Base-by-base conservation (phyloP, 1,140 invertebrate genomes). In the Cydia amplana region DNA sequence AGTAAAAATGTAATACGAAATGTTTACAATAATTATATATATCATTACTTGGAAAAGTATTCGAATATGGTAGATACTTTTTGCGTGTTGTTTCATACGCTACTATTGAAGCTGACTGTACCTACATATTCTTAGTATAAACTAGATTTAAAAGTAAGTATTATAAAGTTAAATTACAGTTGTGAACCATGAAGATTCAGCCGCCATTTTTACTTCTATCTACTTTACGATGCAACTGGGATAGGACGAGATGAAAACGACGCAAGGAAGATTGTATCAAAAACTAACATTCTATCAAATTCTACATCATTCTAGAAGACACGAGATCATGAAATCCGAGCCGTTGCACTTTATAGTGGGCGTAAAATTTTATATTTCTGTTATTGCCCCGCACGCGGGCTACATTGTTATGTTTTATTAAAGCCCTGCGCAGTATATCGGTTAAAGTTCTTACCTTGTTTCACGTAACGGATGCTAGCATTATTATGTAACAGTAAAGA, bases 341-440 rank as follows among this genome's bases (percentile, higher is more conserved):
- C 65, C n/a, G 65, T 70, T 70, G 32, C 65, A 70, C 65, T 70
- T 70, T 70, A 70, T 70, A 12, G n/a, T 9, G 32, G n/a, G 65
- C 65, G 32, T 70, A 70, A 70, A 70, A 70, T 70, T 65, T 70
- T 70, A 70, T 70, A 70, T 70, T 70, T 70, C 65, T 70, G 65
- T 40, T 70, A 70, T 70, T 70, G 65, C 65, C 64, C 23, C n/a
- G 32, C 65, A 70, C n/a, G 43, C 32, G 6, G 32, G 28, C 32
- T 43, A 36, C 65, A 36, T 70, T 70, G 65, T 43, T 16, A 20
- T 43, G 20, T 70, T 70, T 70, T 70, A 70, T 70, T 70, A 70
- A 70, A 70, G 65, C 32, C 28, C 28, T n/a, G 63, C 9, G n/a
- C 55, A 12, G 55, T 60, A 12, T 51, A 51, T 18, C 16, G 49